These are phyloP conservation scores for Drosophila macrospina DNA, from an alignment of 2,888 invertebrate genomes.

Conservation along the genomic window DNA sequence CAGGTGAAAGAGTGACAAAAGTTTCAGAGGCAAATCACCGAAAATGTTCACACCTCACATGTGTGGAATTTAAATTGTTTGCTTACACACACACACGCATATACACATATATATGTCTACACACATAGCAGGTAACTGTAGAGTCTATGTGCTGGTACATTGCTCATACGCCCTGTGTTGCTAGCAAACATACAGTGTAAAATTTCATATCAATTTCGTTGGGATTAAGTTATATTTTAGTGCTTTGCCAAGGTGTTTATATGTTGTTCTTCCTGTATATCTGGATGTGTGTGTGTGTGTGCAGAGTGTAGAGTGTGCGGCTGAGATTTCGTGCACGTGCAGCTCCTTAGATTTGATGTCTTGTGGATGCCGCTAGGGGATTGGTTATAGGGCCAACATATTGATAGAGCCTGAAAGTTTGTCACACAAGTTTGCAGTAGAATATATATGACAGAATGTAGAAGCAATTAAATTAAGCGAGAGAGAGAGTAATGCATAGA, in stretches of 20 bases:
- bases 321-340: conserved; percentile 76
- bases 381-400: conserved; percentile 49
- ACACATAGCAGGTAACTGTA: conserved; percentile 8
- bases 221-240: conserved; percentile 80
- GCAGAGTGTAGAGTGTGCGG: conserved; percentile 31
- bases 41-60: conserved; percentile 71
- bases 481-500: too few species aligned
- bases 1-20: conserved; percentile 39
- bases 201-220: conserved; percentile 78
- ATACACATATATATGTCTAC: too few species aligned
- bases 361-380: conserved; percentile 35
- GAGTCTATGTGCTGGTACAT: conserved; percentile 22
- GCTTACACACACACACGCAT: conserved; percentile 6
- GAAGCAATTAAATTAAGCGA: too few species aligned
- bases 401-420: conserved; percentile 60
- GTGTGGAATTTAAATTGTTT: conserved; percentile 74
- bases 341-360: conserved; percentile 63
- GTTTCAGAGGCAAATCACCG: conserved; percentile 49
- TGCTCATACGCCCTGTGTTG: conserved; percentile 46
- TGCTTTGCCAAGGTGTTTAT: conserved; percentile 70
- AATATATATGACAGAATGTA: not conserved
- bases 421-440: conserved; percentile 4
- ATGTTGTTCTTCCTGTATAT: conserved; percentile 22
- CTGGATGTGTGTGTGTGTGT: conserved; percentile 12
- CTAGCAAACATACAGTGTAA: conserved; percentile 40